Evolutionary conservation across 2,888 invertebrate genomes (phyloP).

Genomic region (Tiliacea aurago): DNA sequence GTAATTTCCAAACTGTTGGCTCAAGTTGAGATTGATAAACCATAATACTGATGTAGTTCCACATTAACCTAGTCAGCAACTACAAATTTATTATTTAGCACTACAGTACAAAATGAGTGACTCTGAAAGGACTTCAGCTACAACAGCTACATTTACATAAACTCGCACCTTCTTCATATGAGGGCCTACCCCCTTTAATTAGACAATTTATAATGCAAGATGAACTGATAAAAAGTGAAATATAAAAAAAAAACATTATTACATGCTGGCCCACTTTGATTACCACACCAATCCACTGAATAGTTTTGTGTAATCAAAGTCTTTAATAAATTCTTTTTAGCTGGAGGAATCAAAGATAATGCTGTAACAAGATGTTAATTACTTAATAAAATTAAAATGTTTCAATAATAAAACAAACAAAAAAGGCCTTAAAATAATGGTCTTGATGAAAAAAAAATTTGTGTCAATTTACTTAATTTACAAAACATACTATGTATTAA

Average conservation of each 20-base stretch:
- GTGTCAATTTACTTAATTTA: not conserved
- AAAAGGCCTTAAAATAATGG: too few species aligned
- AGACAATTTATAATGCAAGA: not conserved
- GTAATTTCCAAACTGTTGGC: not conserved
- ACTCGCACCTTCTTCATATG: too few species aligned
- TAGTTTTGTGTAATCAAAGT: not conserved
- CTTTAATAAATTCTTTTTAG: constrained; percentile 14
- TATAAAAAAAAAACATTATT: constrained; percentile 5
- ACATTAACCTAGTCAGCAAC: not conserved
- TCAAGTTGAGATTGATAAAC: not conserved
- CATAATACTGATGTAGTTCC: not conserved
- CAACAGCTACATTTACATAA: too few species aligned
- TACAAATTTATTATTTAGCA: not conserved
- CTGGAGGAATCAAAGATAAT: not conserved
- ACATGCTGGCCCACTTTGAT: constrained; percentile 11
- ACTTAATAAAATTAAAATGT: not conserved
- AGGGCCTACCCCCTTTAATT: not conserved
- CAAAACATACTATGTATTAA: too few species aligned
- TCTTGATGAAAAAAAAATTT: too few species aligned
- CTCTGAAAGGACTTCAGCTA: not conserved
- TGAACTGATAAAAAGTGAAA: not conserved
- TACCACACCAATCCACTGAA: constrained; percentile 7
- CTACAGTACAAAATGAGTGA: not conserved
- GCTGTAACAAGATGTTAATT: constrained; percentile 34
- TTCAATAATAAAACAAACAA: not conserved